Evolutionary conservation across 2,888 invertebrate species (phyloP).

Genomic region (Xestia c-nigrum): DNA sequence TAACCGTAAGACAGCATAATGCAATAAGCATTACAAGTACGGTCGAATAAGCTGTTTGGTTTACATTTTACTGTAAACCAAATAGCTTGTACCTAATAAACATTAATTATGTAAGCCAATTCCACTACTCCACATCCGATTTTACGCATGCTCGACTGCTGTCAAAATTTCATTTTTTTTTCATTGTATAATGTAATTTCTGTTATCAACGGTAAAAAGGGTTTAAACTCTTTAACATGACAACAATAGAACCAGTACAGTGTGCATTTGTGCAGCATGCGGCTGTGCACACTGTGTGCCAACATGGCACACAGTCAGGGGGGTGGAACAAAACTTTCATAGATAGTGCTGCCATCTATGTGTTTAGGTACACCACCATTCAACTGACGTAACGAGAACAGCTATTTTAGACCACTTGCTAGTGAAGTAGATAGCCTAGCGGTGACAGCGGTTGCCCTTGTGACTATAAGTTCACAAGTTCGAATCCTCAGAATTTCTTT

Average conservation of each 20-base stretch:
- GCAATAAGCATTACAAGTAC: constrained; percentile 41
- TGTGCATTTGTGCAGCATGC: neutral
- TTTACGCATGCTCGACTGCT: constrained; percentile 36
- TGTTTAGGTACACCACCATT: too few relatives aligned
- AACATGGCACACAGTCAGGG: too few relatives aligned
- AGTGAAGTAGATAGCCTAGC: too few relatives aligned
- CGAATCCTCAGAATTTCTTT: too few relatives aligned
- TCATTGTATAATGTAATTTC: constrained; percentile 55
- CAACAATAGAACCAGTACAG: constrained; percentile 40
- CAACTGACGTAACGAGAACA: too few relatives aligned
- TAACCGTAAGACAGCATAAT: constrained; percentile 44
- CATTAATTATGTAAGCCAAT: constrained; percentile 47
- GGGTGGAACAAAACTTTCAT: too few relatives aligned
- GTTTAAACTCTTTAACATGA: constrained; percentile 35
- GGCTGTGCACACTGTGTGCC: neutral
- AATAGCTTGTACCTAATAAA: constrained; percentile 32
- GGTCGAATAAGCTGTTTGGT: too few relatives aligned
- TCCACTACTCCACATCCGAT: neutral
- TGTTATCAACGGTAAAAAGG: constrained; percentile 42
- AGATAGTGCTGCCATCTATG: too few relatives aligned
- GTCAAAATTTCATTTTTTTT: constrained; percentile 57
- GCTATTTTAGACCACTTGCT: too few relatives aligned
- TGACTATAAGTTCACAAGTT: too few relatives aligned
- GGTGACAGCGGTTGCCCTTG: too few relatives aligned
- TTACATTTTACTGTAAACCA: too few relatives aligned